Base-by-base conservation (phyloP, 2,888 invertebrate species). In the Perizoma flavofasciatum region DNA sequence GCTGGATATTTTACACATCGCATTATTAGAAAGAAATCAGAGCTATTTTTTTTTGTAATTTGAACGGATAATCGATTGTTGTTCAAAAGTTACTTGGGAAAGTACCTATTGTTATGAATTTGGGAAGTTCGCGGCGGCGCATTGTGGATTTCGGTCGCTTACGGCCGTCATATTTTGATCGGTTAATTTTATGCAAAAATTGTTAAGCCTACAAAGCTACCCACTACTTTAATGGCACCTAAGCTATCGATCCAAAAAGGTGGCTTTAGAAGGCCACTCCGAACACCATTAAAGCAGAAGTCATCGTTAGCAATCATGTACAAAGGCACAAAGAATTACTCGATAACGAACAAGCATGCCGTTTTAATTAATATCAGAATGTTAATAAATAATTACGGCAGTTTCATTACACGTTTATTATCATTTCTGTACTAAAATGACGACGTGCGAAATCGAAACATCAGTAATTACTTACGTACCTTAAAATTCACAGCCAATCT, bases 401-500 rank as follows among this genome's bases (percentile, higher is more conserved):
- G 41, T 63, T 63, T 53, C 43, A 63, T 63, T 55, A 63, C 49
- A 59, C 54, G 49, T 58, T 45, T 39, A 55, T 56, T 57, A 61
- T 60, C 39, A 60, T 63, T 58, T 64, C 52, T 53, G 49, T 55
- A 62, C 63, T 68, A 68, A 61, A 75, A 79, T 70, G 79, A 78
- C 77, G 77, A 83, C 85, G 82, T 85, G 86, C 85, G 85, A 81
- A 82, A 83, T 82, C 72, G 77, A 80, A 84, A 85, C 81, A 82
- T 75, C 79, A 80, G 78, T 82, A 61, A 61, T 85, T 81, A 85
- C 79, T 84, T 86, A 89, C 91, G 83, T 90, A 91, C 91, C 91
- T 91, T 88, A 85, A 90, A 90, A 89, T 89, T 90, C 86, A 91
- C 89, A 89, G 91, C 89, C 89, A 89, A 90, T 90, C 89, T 90